Conservation (phyloP, 2,113 vertebrate genomes). For the Brevimyrus niger region DNA sequence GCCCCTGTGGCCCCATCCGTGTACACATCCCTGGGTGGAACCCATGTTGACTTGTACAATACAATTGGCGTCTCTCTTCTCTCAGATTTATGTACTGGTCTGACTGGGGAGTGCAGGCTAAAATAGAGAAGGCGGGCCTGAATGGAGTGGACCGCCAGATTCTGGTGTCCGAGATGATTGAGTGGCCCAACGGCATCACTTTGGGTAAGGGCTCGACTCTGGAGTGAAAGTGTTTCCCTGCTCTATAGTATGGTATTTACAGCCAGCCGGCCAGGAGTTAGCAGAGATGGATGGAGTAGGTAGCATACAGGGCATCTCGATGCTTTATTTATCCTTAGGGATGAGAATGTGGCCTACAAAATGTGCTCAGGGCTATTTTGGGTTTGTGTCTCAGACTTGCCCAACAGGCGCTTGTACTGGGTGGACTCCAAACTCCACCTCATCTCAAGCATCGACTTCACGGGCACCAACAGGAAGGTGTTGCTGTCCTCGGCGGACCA, state of each 20-base stretch:
- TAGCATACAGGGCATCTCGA: not conserved
- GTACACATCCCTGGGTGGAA: not conserved
- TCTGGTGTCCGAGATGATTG: conserved; percentile 82
- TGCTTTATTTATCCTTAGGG: not conserved
- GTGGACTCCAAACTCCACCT: conserved; percentile 93
- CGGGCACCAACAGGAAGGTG: conserved; percentile 77
- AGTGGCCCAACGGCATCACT: conserved; percentile 96
- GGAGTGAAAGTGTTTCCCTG: not conserved
- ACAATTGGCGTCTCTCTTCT: conserved; percentile 7
- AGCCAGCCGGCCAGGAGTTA: not conserved
- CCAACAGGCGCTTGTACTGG: conserved; percentile 93
- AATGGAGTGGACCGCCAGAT: conserved; percentile 81
- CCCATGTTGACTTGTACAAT: not conserved
- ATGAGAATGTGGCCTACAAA: conserved; percentile 19
- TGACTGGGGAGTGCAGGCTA: conserved; percentile 88
- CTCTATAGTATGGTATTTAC: not conserved
- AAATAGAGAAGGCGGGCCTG: conserved; percentile 94
- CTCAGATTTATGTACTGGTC: conserved; percentile 98
- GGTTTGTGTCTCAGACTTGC: conserved; percentile 68
- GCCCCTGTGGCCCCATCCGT: not conserved
- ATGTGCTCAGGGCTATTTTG: not conserved
- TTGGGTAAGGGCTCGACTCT: conserved; percentile 67
- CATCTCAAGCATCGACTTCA: conserved; percentile 88
- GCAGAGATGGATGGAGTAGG: not conserved
- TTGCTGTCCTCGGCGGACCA: conserved; percentile 76